Evolutionary conservation across 2,113 vertebrate species (phyloP).

Genomic region (Lepisosteus osseus): DNA sequence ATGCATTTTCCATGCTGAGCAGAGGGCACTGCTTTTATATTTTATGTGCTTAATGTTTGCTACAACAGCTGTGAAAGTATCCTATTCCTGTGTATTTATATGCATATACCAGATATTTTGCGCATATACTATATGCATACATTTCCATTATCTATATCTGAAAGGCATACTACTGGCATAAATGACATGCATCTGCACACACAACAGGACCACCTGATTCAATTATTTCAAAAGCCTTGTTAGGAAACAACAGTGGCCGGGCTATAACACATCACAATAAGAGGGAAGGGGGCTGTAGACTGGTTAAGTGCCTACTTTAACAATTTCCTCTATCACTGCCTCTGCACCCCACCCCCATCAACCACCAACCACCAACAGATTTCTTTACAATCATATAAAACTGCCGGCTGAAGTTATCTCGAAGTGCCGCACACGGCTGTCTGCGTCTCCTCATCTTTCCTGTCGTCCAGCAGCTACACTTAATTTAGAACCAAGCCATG

Average conservation of each 20-base stretch:
- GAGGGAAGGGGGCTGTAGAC: slow-evolving; percentile 13
- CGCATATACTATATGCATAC: background rate
- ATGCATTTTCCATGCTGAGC: slow-evolving; percentile 29
- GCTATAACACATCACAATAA: slow-evolving; percentile 25
- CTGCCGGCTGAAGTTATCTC: slow-evolving; percentile 20
- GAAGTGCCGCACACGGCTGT: slow-evolving; percentile 14
- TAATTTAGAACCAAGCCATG: slow-evolving; percentile 14
- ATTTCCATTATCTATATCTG: no score
- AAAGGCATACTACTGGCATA: no score
- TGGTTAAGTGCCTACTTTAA: slow-evolving; percentile 40
- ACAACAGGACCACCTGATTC: slow-evolving; percentile 31
- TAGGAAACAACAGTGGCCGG: slow-evolving; percentile 27
- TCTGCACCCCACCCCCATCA: slow-evolving; percentile 14
- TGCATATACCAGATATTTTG: no score
- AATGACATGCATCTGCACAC: slow-evolving; percentile 16
- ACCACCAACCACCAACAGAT: slow-evolving; percentile 6
- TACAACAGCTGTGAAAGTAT: slow-evolving; percentile 6
- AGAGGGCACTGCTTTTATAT: slow-evolving; percentile 16
- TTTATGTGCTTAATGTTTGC: background rate
- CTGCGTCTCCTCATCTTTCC: slow-evolving; percentile 12
- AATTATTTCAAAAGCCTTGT: slow-evolving; percentile 45
- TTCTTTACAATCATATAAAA: slow-evolving; percentile 35
- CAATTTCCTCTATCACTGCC: slow-evolving; percentile 27
- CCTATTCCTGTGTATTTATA: no score
- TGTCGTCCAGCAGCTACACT: slow-evolving; percentile 28